phyloP scores from a whole-genome alignment of 2,888 invertebrate genomes.

The Thyatira batis region DNA sequence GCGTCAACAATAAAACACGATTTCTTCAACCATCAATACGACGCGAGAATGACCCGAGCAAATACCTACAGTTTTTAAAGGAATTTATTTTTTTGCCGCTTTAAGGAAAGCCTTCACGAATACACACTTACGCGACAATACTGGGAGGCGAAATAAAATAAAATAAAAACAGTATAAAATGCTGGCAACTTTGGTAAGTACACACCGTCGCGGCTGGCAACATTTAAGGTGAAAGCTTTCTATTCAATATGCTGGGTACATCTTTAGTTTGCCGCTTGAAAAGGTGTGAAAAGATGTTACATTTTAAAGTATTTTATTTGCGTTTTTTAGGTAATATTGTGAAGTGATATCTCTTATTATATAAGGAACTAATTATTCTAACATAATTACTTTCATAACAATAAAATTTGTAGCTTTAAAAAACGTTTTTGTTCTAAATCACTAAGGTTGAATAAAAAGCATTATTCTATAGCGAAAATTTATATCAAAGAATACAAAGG shows the following conservation, averaged over 20 bases:
- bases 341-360: no score
- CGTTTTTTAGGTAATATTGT: no score
- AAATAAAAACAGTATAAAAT: background rate
- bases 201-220: background rate
- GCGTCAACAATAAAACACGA: background rate
- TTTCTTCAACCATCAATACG: background rate
- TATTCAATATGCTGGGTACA: background rate
- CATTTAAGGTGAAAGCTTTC: background rate
- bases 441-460: no score
- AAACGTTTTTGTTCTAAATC: no score
- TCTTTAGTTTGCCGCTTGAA: background rate
- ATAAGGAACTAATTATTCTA: no score
- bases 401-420: no score
- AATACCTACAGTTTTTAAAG: background rate
- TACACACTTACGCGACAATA: conserved; percentile 15
- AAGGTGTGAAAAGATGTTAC: background rate
- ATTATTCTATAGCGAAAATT: no score
- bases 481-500: no score
- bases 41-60: background rate
- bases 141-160: background rate
- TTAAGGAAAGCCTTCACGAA: conserved; percentile 12
- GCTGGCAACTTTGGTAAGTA: background rate
- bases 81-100: conserved; percentile 7
- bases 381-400: no score
- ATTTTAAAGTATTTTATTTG: background rate